Conservation (phyloP, 1,140 invertebrate species). For the Bombus superbus region DNA sequence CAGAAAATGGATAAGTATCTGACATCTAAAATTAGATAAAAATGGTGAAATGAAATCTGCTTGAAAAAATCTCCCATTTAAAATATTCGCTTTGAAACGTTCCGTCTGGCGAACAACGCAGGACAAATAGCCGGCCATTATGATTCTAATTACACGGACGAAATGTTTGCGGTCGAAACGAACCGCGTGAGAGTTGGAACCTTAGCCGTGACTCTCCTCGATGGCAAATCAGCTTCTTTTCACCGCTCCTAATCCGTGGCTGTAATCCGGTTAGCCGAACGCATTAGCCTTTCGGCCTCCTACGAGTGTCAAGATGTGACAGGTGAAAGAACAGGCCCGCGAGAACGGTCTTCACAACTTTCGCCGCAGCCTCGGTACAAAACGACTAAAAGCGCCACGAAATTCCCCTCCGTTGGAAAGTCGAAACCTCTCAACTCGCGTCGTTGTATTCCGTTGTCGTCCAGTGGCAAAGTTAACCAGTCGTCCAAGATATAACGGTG, state of each 20-base stretch:
- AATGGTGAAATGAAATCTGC: neutral
- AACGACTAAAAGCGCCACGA: neutral
- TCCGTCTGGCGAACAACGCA: neutral
- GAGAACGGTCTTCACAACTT: slow-evolving; percentile 46
- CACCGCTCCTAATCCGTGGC: slow-evolving; percentile 47
- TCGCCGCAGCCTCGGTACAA: slow-evolving; percentile 22
- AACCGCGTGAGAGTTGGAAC: slow-evolving; percentile 26
- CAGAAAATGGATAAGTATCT: neutral
- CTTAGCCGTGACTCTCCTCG: neutral
- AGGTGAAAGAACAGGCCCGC: slow-evolving; percentile 56
- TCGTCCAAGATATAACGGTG: slow-evolving; percentile 4
- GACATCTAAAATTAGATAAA: neutral
- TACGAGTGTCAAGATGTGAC: slow-evolving; percentile 61
- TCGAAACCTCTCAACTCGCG: neutral
- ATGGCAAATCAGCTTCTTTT: slow-evolving; percentile 46
- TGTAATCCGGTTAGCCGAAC: slow-evolving; percentile 65
- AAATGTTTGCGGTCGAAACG: neutral
- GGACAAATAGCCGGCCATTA: neutral
- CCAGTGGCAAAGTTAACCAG: slow-evolving; percentile 29
- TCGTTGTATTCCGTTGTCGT: neutral
- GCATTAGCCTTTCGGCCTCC: slow-evolving; percentile 54
- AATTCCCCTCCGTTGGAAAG: slow-evolving; percentile 20
- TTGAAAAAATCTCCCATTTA: too few relatives aligned
- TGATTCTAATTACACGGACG: neutral
- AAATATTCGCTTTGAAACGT: neutral